Conservation (phyloP, 2,797 vertebrate genomes). For the Falco concolor region DNA sequence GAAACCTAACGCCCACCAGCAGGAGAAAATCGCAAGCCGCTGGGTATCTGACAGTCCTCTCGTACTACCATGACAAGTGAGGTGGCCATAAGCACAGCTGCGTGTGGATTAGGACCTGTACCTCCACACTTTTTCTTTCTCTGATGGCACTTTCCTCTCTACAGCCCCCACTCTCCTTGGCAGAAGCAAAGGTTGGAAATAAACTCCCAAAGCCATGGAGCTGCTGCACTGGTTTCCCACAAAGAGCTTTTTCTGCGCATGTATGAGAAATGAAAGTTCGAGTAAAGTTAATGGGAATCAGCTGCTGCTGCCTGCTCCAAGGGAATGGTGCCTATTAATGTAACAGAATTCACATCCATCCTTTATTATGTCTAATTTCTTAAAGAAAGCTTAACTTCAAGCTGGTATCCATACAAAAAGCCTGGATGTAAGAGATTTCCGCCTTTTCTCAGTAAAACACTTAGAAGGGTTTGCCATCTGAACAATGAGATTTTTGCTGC, state of each 20-base stretch:
- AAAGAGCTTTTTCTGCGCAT: background rate
- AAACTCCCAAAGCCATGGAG: background rate
- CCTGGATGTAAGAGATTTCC: background rate
- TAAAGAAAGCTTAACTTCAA: background rate
- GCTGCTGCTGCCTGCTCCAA: background rate
- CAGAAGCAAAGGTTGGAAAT: background rate
- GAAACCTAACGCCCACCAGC: background rate
- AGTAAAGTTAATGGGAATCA: conserved; percentile 25
- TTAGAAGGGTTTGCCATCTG: background rate
- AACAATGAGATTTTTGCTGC: background rate
- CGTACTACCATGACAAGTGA: background rate
- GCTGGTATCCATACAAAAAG: background rate
- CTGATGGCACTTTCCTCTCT: background rate
- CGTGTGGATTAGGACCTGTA: background rate
- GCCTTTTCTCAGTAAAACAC: background rate
- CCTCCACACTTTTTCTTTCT: background rate
- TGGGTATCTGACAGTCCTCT: background rate
- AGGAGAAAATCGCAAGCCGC: background rate
- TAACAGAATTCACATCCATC: background rate
- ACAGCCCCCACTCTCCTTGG: background rate
- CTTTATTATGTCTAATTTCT: background rate
- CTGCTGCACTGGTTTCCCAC: background rate
- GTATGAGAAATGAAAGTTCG: conserved; percentile 16
- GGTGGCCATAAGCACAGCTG: background rate
- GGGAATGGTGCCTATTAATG: background rate